Conservation (phyloP, 2,113 vertebrate genomes). For the Phyllostomus hastatus region DNA sequence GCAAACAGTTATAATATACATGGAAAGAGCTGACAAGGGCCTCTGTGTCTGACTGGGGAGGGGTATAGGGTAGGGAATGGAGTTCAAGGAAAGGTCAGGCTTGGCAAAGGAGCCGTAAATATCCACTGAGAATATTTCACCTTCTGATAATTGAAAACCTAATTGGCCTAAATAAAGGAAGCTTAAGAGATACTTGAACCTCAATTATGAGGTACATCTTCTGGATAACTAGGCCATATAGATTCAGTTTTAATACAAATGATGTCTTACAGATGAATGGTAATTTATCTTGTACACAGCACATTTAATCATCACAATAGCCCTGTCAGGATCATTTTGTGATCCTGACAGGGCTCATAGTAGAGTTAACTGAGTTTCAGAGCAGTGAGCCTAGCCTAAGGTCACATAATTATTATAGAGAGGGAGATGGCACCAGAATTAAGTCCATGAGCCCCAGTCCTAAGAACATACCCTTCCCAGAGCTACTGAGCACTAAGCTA, state of each 20-base stretch:
- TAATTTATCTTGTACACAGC: not conserved
- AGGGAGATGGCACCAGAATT: not conserved
- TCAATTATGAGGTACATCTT: conserved; percentile 33
- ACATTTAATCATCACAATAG: not conserved
- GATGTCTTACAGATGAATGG: not conserved
- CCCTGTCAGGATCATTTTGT: not conserved
- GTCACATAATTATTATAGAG: not conserved
- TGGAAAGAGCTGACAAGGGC: not conserved
- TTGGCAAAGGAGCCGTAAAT: not conserved
- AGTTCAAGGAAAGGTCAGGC: conserved; percentile 21
- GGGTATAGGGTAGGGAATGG: not conserved
- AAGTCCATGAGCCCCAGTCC: not conserved
- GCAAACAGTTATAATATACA: not conserved
- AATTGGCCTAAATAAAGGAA: conserved; percentile 44
- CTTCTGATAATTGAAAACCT: conserved; percentile 5
- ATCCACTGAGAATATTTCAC: not conserved
- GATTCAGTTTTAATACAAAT: conserved; percentile 12
- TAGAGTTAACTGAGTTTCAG: not conserved
- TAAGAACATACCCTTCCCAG: not conserved
- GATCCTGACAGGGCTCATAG: not conserved
- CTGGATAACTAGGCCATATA: conserved; percentile 10
- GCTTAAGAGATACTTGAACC: conserved; percentile 26
- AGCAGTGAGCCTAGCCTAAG: not conserved
- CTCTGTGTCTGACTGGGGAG: not conserved
- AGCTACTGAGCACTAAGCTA: not conserved